These are phyloP conservation scores for Pyxicephalus adspersus DNA, from an alignment of 2,113 vertebrate genomes.

Conservation along the genomic window DNA sequence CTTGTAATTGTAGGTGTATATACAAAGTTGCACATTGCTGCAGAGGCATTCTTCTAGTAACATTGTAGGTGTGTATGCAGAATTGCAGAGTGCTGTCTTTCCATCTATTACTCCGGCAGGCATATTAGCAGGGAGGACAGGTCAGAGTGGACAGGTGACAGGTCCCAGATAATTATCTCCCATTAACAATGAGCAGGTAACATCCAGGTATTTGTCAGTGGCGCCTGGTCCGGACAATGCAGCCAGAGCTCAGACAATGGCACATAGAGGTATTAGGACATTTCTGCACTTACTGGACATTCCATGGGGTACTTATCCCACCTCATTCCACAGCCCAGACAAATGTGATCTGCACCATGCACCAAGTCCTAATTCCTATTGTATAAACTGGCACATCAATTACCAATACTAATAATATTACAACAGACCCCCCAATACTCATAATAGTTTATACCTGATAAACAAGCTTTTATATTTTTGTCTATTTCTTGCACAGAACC, in stretches of 20 bases:
- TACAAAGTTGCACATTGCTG: too few relatives aligned
- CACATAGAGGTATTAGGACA: constrained; percentile 18
- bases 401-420: too few relatives aligned
- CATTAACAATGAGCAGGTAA: constrained; percentile 68
- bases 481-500: too few relatives aligned
- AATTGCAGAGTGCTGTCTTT: neutral
- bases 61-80: neutral
- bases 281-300: neutral
- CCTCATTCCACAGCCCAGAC: too few relatives aligned
- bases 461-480: too few relatives aligned
- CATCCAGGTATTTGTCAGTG: constrained; percentile 71
- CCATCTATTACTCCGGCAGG: neutral
- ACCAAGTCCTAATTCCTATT: too few relatives aligned
- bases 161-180: constrained; percentile 19
- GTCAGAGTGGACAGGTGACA: constrained; percentile 25
- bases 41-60: too few relatives aligned
- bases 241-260: constrained; percentile 61
- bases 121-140: neutral
- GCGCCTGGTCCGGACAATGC: constrained; percentile 72
- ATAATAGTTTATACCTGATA: too few relatives aligned
- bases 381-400: too few relatives aligned
- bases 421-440: too few relatives aligned
- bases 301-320: neutral
- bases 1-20: too few relatives aligned
- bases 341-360: too few relatives aligned